Percentiles rank a stretch among this genome's conserved stretches.
Evolutionary conservation across 2,888 invertebrate genomes (phyloP).

Genomic region (Gandaritis pyraliata): DNA sequence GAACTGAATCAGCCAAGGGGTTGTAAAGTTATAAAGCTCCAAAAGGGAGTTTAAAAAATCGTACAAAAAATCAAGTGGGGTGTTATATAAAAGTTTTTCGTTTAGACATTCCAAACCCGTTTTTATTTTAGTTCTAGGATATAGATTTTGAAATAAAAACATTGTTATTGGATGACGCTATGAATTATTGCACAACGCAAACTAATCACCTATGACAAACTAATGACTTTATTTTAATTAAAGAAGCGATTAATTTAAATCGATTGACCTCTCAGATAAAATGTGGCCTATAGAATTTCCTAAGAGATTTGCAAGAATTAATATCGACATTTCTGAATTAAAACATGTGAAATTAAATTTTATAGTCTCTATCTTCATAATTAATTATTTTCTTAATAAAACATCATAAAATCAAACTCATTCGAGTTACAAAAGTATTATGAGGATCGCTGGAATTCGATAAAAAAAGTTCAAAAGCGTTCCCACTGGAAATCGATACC

Average conservation of each 20-base stretch:
- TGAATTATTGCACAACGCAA: constrained; percentile 26
- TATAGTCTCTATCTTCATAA: constrained; percentile 5
- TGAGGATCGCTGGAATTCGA: too few relatives aligned
- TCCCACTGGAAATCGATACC: too few relatives aligned
- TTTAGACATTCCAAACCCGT: too few relatives aligned
- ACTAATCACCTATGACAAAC: constrained; percentile 32
- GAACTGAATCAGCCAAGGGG: too few relatives aligned
- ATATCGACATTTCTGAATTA: constrained; percentile 5
- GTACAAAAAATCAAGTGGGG: too few relatives aligned
- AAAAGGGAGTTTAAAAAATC: too few relatives aligned
- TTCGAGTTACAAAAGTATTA: too few relatives aligned
- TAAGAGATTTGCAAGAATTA: constrained; percentile 27
- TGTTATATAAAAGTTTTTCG: too few relatives aligned
- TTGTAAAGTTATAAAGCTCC: too few relatives aligned
- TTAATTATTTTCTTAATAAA: constrained; percentile 4
- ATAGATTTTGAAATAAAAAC: background rate
- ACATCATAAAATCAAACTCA: background rate
- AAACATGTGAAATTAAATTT: constrained; percentile 5
- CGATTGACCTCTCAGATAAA: constrained; percentile 31
- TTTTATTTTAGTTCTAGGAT: too few relatives aligned
- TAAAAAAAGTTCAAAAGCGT: too few relatives aligned
- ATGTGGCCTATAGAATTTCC: constrained; percentile 24
- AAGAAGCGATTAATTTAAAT: constrained; percentile 21
- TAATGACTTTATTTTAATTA: constrained; percentile 33
- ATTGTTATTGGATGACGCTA: constrained; percentile 11